phyloP scores from a whole-genome alignment of 1,140 invertebrate genomes.

The Bombus confusus region DNA sequence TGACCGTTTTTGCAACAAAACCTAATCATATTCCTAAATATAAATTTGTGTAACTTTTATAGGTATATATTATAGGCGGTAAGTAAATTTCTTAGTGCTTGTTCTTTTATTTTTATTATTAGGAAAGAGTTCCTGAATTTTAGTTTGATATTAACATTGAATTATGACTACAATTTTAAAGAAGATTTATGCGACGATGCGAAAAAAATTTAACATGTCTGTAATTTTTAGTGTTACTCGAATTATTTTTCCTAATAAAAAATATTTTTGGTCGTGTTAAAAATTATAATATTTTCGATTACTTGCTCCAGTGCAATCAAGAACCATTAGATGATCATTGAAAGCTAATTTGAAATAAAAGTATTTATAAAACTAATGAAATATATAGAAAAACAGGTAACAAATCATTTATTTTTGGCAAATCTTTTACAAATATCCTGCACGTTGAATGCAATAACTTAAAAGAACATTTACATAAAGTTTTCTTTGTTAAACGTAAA shows the following conservation, averaged over 20 bases:
- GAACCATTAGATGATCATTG: neutral
- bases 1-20: constrained; percentile 24
- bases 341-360: neutral
- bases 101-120: neutral
- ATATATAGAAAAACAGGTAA: neutral
- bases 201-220: neutral
- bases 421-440: neutral
- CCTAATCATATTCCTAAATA: constrained; percentile 14
- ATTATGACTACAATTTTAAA: neutral
- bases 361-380: neutral
- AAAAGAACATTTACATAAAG: neutral
- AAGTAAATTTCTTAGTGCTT: neutral
- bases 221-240: neutral
- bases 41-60: neutral
- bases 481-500: neutral
- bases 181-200: neutral
- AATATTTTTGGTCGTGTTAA: neutral
- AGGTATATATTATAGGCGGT: neutral
- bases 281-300: neutral
- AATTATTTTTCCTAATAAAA: no score
- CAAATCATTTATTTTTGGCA: neutral
- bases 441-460: neutral
- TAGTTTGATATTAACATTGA: neutral
- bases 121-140: neutral
- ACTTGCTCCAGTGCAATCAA: no score